Base-by-base conservation (phyloP, 2,113 vertebrate genomes). In the Dipodomys merriami region DNA sequence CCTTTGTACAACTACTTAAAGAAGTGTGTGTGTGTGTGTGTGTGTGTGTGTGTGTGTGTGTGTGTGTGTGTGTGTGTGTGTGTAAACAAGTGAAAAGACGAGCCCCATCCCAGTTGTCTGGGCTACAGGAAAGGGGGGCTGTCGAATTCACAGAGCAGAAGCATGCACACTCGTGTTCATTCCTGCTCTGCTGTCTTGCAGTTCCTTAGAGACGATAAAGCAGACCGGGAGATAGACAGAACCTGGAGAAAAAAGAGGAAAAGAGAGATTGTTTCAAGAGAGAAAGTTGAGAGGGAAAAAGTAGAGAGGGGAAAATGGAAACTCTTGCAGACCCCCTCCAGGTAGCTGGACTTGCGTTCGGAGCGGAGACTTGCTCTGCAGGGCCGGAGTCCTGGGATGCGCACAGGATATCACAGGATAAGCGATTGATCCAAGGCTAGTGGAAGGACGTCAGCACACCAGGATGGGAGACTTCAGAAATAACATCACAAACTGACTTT, bases 361-460 rank as follows among this genome's bases (percentile, higher is more conserved):
- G 7, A 11, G 27, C 1, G 93, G 90, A 65, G 27, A 89, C 89
- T 86, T 23, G 71, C 44, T 71, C 73, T 57, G 46, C 6, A 35
- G 23, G 12, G 33, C 68, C 23, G 60, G 81, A 91, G 23, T 78
- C 30, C 18, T 27, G 4, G 49, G 62, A 29, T 4, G 39, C 67
- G 87, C 74, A 88, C 15, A 29, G n/a, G 18, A 49, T 16, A n/a
- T 53, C 6, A 22, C 35, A 68, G 64, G 20, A 62, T 91, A 76
- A 86, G 25, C 29, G n/a, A 22, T 29, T 64, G 64, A 27, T 73
- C 46, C 74, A 67, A 89, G 29, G 84, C 91, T 35, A 93, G 83
- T 27, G 73, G 27, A 65, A 23, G 76, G 49, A 27, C 2, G 62
- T 85, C 33, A 82, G 69, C 39, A 74, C 9, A 68, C 35, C 44